phyloP scores from a whole-genome alignment of 2,888 invertebrate species.

The Drosophila paranaensis region DNA sequence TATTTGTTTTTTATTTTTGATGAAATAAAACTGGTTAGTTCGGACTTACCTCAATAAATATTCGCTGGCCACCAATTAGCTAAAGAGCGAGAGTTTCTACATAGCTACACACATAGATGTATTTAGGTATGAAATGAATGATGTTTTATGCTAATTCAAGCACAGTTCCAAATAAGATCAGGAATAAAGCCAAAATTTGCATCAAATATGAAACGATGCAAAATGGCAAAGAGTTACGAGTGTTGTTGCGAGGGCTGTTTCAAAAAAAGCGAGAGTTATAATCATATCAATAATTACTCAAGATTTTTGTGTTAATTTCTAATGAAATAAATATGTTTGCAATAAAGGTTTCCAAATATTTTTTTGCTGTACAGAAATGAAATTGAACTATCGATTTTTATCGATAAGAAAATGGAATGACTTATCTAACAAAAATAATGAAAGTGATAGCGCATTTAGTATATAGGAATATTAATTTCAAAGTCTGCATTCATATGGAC shows the following conservation, averaged over 20 bases:
- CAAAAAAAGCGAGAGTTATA: not conserved
- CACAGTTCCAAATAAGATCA: constrained; percentile 3
- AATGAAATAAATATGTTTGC: too few relatives aligned
- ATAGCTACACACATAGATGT: not conserved
- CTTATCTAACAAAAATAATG: too few relatives aligned
- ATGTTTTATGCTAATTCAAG: constrained; percentile 4
- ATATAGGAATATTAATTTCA: too few relatives aligned
- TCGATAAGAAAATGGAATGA: too few relatives aligned
- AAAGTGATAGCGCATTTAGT: too few relatives aligned
- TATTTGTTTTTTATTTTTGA: not conserved
- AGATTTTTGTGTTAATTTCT: not conserved
- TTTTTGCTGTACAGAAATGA: too few relatives aligned
- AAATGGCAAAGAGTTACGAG: constrained; percentile 8
- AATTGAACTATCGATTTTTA: too few relatives aligned
- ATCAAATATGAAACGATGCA: not conserved
- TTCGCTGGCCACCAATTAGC: constrained; percentile 17
- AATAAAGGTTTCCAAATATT: too few relatives aligned
- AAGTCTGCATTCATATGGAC: too few relatives aligned
- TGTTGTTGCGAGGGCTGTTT: not conserved
- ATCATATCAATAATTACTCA: not conserved
- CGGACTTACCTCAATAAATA: constrained; percentile 17
- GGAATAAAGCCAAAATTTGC: constrained; percentile 5
- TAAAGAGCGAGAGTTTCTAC: constrained; percentile 14
- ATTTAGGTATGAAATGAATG: not conserved
- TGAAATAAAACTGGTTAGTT: constrained; percentile 22